Evolutionary conservation across 1,140 invertebrate species (phyloP).

Genomic region (Drosophila ambigua): DNA sequence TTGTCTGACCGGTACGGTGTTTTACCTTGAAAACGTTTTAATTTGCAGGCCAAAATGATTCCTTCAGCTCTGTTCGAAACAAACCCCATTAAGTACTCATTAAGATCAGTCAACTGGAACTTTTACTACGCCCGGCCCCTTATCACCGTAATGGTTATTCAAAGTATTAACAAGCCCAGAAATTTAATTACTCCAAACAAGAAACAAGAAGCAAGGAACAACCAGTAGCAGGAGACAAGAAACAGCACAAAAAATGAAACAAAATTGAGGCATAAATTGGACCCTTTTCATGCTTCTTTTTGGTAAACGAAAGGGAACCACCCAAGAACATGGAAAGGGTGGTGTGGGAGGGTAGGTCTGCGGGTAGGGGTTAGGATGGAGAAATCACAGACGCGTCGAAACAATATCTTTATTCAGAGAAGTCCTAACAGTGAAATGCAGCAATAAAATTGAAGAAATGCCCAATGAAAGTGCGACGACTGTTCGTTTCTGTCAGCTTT

Average conservation of each 20-base stretch:
- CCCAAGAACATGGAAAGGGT: too few species aligned
- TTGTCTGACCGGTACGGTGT: too few species aligned
- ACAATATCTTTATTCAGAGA: slow-evolving; percentile 49
- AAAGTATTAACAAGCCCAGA: slow-evolving; percentile 45
- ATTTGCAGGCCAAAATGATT: not conserved
- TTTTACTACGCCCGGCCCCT: slow-evolving; percentile 45
- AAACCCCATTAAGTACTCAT: slow-evolving; percentile 61
- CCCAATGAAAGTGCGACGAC: slow-evolving; percentile 33
- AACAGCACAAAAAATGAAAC: slow-evolving; percentile 11
- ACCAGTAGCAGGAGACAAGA: slow-evolving; percentile 14
- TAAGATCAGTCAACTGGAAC: slow-evolving; percentile 60
- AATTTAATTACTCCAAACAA: slow-evolving; percentile 49
- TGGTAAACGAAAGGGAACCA: too few species aligned
- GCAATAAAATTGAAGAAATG: slow-evolving; percentile 66
- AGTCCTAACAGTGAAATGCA: slow-evolving; percentile 38
- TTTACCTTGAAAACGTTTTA: too few species aligned
- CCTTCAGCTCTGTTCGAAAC: slow-evolving; percentile 9
- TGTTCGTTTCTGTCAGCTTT: slow-evolving; percentile 66
- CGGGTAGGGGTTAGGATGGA: not conserved
- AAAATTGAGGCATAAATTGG: slow-evolving; percentile 29
- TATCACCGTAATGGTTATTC: slow-evolving; percentile 37
- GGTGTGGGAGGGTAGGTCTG: too few species aligned
- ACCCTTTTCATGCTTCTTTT: slow-evolving; percentile 33
- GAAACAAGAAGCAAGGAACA: not conserved
- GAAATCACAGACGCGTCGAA: slow-evolving; percentile 18